These are phyloP conservation scores for Acholoe squamosa DNA, from an alignment of 2,888 invertebrate species.

Conservation along the genomic window DNA sequence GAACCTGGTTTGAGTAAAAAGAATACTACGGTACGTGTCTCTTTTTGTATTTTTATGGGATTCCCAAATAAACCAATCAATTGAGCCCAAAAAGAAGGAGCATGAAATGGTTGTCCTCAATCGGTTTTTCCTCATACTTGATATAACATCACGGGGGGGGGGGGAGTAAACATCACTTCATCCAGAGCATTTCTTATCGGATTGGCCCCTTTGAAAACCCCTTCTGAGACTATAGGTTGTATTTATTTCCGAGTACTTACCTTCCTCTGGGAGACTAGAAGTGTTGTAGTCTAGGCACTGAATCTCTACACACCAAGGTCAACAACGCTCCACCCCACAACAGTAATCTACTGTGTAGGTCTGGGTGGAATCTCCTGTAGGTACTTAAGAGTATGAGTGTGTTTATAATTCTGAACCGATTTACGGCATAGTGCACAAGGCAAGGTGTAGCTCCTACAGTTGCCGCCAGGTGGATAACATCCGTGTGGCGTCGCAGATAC, in stretches of 20 bases:
- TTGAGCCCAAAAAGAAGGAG: too few relatives aligned
- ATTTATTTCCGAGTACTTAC: conserved; percentile 40
- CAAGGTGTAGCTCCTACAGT: neutral
- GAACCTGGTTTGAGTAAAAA: too few relatives aligned
- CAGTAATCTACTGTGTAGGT: conserved; percentile 2
- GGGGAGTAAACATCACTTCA: neutral
- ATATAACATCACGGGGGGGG: neutral
- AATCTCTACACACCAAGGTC: conserved; percentile 4
- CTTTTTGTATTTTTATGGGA: too few relatives aligned
- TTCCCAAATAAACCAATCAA: too few relatives aligned
- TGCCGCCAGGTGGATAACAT: conserved; percentile 20
- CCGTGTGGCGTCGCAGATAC: neutral
- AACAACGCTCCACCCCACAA: neutral
- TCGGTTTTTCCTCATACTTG: neutral
- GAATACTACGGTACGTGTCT: too few relatives aligned
- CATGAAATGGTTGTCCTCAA: neutral
- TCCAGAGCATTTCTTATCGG: neutral
- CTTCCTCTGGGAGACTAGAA: neutral
- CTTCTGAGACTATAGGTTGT: neutral
- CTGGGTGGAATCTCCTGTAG: neutral
- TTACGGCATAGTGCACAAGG: neutral
- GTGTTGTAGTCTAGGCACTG: neutral
- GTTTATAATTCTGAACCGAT: conserved; percentile 16
- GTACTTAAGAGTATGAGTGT: neutral
- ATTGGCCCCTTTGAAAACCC: neutral